Conservation (phyloP, 2,888 invertebrate genomes). For the Exephanes ischioxanthus region DNA sequence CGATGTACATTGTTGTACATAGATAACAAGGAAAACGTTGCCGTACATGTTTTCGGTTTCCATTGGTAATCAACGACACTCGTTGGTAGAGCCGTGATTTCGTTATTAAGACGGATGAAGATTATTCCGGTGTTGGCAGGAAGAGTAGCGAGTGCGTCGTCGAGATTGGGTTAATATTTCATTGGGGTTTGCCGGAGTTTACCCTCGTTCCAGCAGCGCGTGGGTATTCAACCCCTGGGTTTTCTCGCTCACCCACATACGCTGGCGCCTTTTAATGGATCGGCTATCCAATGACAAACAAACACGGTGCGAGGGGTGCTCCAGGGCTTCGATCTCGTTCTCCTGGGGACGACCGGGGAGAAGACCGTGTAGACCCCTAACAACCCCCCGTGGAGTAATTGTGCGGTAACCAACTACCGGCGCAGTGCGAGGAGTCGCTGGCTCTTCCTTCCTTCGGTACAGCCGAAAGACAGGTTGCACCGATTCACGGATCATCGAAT, state of each 20-base stretch:
- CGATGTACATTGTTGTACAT: background rate
- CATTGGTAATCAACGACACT: background rate
- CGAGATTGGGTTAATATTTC: constrained; percentile 66
- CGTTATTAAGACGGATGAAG: constrained; percentile 65
- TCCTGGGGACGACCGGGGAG: constrained; percentile 36
- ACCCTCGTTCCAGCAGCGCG: constrained; percentile 31
- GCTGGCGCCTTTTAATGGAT: constrained; percentile 73
- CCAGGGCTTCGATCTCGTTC: constrained; percentile 14
- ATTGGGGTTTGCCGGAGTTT: constrained; percentile 49
- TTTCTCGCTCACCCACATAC: constrained; percentile 38
- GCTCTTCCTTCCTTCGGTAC: constrained; percentile 49
- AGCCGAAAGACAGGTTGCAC: constrained; percentile 73
- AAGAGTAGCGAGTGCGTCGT: constrained; percentile 18
- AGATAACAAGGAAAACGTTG: background rate
- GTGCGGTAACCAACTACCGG: constrained; percentile 71
- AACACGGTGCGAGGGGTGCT: constrained; percentile 59
- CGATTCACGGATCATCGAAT: constrained; percentile 75
- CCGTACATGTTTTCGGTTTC: background rate
- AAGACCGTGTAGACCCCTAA: constrained; percentile 65
- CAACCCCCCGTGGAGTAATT: constrained; percentile 78
- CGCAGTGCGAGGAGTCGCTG: constrained; percentile 11
- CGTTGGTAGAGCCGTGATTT: background rate
- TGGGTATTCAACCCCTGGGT: background rate
- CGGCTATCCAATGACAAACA: constrained; percentile 75
- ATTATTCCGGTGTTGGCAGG: constrained; percentile 45